These are phyloP conservation scores for Lamprologus lemairii DNA, from an alignment of 2,113 vertebrate species.

Conservation along the genomic window DNA sequence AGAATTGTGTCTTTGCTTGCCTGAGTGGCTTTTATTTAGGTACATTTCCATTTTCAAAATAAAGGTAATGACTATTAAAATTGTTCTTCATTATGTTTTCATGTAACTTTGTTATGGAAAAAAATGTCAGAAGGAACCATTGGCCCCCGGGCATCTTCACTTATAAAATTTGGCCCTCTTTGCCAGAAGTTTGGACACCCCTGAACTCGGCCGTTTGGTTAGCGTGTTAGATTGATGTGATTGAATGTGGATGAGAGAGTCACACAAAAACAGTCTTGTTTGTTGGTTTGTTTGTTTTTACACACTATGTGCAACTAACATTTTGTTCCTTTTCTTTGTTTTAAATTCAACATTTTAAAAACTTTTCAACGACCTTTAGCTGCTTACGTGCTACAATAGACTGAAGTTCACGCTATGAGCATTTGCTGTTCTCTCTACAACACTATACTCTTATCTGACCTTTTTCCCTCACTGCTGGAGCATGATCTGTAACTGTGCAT, in stretches of 20 bases:
- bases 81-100: background rate
- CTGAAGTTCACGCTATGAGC: background rate
- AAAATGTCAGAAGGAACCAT: accelerated
- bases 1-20: background rate
- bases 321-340: background rate
- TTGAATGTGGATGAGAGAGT: background rate
- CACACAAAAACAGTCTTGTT: background rate
- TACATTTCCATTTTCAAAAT: background rate
- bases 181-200: background rate
- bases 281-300: background rate
- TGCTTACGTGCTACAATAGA: background rate
- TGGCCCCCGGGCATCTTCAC: background rate
- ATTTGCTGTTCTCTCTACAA: background rate
- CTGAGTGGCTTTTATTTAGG: background rate
- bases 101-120: background rate
- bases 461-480: accelerated
- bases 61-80: background rate
- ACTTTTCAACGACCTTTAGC: background rate
- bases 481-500: background rate
- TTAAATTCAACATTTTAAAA: background rate
- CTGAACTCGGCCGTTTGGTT: background rate
- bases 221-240: background rate
- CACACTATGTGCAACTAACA: background rate
- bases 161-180: background rate
- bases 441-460: background rate